Conservation (phyloP, 2,888 invertebrate genomes). For the Agrotis exclamationis region DNA sequence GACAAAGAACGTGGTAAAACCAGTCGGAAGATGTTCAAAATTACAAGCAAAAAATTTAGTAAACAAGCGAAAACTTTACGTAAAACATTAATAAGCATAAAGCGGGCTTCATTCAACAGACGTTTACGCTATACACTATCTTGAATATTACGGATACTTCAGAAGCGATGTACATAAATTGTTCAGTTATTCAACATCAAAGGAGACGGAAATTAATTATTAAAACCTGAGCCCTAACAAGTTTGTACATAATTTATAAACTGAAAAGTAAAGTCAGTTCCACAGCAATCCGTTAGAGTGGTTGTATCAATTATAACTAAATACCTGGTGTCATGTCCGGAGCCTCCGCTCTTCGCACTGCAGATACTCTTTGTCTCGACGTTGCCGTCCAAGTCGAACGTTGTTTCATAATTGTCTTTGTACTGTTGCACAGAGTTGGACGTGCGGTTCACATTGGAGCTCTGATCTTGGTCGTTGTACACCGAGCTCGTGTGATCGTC, state of each 20-base stretch:
- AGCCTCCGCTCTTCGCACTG: slow-evolving; percentile 95
- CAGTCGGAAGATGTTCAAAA: slow-evolving; percentile 11
- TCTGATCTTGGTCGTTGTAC: slow-evolving; percentile 84
- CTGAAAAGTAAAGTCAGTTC: slow-evolving; percentile 34
- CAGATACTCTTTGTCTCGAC: slow-evolving; percentile 97
- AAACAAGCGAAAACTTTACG: slow-evolving; percentile 38
- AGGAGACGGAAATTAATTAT: slow-evolving; percentile 45
- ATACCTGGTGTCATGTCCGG: slow-evolving; percentile 96
- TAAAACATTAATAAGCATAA: slow-evolving; percentile 50
- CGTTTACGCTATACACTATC: slow-evolving; percentile 42
- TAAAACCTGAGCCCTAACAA: slow-evolving; percentile 41
- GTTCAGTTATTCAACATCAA: slow-evolving; percentile 47
- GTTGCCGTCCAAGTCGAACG: slow-evolving; percentile 97
- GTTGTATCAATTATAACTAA: slow-evolving; percentile 47
- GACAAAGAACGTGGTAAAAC: slow-evolving; percentile 38
- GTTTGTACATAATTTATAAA: slow-evolving; percentile 55
- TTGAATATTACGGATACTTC: slow-evolving; percentile 25
- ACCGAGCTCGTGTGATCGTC: slow-evolving; percentile 83
- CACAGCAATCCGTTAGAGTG: slow-evolving; percentile 54
- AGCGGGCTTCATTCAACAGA: slow-evolving; percentile 33
- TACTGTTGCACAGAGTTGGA: slow-evolving; percentile 82
- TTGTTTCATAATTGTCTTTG: slow-evolving; percentile 95
- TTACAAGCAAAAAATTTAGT: slow-evolving; percentile 24
- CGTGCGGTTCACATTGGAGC: slow-evolving; percentile 76
- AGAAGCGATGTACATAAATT: slow-evolving; percentile 47